A percentile compares a stretch with the other conserved stretches of the same genome.
phyloP scores from a whole-genome alignment of 2,888 invertebrate species.

The Rapana venosa region DNA sequence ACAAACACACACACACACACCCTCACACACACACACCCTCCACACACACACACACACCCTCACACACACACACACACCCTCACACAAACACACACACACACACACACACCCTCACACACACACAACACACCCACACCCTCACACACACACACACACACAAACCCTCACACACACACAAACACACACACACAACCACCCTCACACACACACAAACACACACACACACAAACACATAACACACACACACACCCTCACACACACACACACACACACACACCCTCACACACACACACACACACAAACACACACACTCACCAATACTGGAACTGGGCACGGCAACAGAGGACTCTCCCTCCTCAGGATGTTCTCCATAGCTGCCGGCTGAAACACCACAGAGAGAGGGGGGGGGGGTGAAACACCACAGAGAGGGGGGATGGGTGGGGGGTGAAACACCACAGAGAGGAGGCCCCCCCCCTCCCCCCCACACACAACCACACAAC shows the following conservation, averaged over 20 bases:
- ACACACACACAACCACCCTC: not conserved
- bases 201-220: not conserved
- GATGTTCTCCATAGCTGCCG: conserved; percentile 65
- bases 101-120: not conserved
- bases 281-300: not conserved
- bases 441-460: conserved; percentile 58
- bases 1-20: not conserved
- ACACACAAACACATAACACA: not conserved
- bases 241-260: not conserved
- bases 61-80: not conserved
- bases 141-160: conserved; percentile 5
- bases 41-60: not conserved
- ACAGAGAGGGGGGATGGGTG: no score
- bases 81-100: not conserved
- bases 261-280: not conserved
- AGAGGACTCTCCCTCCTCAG: conserved; percentile 68
- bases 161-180: not conserved
- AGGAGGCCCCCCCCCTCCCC: no score
- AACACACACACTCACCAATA: conserved; percentile 64
- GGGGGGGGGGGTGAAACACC: conserved; percentile 64
- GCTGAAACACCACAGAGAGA: conserved; percentile 57
- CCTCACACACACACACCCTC: not conserved
- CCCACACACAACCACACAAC: no score
- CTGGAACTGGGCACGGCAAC: conserved; percentile 74
- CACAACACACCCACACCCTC: not conserved